A percentile compares a stretch with the other conserved stretches of the same genome.
Evolutionary conservation across 2,888 invertebrate genomes (phyloP).

Genomic region (Ophion obscuratus): DNA sequence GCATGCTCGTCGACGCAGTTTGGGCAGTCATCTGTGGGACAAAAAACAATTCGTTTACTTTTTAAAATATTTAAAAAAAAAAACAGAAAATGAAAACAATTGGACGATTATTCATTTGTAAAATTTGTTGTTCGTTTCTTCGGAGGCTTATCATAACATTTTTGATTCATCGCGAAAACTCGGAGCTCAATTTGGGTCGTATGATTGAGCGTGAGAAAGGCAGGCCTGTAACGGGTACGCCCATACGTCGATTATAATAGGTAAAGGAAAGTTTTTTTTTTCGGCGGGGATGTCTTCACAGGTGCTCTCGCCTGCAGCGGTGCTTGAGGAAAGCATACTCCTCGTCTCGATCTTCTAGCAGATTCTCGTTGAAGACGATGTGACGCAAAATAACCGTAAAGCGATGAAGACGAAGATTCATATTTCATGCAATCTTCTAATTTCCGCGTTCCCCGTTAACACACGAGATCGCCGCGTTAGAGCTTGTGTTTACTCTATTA

Average conservation of each 20-base stretch:
- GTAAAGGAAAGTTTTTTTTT: conserved; percentile 37
- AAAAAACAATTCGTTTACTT: conserved; percentile 45
- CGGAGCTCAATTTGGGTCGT: conserved; percentile 18
- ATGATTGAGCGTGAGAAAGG: conserved; percentile 29
- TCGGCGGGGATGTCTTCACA: conserved; percentile 7
- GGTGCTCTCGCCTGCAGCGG: conserved; percentile 32
- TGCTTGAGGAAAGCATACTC: conserved; percentile 28
- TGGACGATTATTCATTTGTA: neutral
- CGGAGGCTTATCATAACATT: neutral
- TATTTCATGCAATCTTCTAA: conserved; percentile 43
- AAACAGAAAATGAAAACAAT: neutral
- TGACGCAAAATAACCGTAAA: conserved; percentile 18
- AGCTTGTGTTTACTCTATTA: conserved; percentile 24
- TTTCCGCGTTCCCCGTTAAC: conserved; percentile 22
- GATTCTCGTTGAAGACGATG: conserved; percentile 12
- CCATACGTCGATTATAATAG: conserved; percentile 27
- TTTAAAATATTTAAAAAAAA: neutral
- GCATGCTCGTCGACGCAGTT: conserved; percentile 91
- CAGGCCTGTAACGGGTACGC: conserved; percentile 19
- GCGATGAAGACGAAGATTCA: conserved; percentile 2
- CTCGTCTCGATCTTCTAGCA: conserved; percentile 13
- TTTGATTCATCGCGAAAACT: neutral
- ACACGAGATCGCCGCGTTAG: neutral
- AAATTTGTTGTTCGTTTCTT: neutral
- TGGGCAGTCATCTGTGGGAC: conserved; percentile 89